Base-by-base conservation (phyloP, 2,888 invertebrate species). In the Thymelicus acteon region DNA sequence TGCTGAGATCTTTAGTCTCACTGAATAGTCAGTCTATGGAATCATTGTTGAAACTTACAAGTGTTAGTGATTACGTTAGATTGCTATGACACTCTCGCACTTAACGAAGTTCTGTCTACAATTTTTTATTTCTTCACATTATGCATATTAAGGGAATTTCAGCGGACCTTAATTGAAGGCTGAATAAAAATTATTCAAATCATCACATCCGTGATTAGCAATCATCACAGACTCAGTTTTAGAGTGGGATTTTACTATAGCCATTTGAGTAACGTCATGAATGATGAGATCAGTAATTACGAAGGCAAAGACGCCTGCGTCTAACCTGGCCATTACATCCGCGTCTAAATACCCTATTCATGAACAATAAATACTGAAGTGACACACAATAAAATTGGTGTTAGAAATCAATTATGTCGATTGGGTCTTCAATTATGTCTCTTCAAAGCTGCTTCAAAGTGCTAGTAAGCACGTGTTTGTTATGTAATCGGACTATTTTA, bases 401-500 rank as follows among this genome's bases (percentile, higher is more conserved):
- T 24, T 57, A 7, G 10, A 54, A 65, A 3, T 7, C n/a, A 60
- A 37, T 63, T 44, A 15, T 65, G 24, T 65, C 37, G 5, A 44
- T 44, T 52, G 48, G 44, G 44, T 68, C 54, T 44, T 31, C 31
- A 31, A 5, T 31, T 31, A 31, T 31, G 31, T 31, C 31, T 31
- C 31, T 31, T 15, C 15, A 54, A 63, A 63, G 54, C n/a, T n/a
- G n/a, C n/a, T n/a, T n/a, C n/a, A n/a, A n/a, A n/a, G n/a, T n/a
- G 68, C 60, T 63, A 68, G 44, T 67, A 67, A 60, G 37, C 57
- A 40, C 48, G 60, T 15, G 69, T 64, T 67, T 48, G 74, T 78
- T 76, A 76, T 84, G 81, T 85, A 88, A 85, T 87, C 81, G 73
- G 76, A 80, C 76, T 81, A 80, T 82, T 80, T 81, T 82, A 80